These are phyloP conservation scores for Ameiurus melas DNA, from an alignment of 2,113 vertebrate species.

Conservation along the genomic window DNA sequence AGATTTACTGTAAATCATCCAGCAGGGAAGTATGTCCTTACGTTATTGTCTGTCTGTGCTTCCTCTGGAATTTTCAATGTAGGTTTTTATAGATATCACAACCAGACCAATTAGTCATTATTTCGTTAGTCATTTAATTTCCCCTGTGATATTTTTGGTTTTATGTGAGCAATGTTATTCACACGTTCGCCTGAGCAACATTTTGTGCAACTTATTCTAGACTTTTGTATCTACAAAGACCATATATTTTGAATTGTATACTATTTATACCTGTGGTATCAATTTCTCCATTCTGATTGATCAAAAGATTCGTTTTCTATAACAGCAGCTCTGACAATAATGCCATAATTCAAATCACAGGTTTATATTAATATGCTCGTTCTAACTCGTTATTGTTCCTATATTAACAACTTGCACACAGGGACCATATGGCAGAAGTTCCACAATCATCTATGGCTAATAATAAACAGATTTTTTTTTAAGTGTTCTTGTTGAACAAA, in stretches of 20 bases:
- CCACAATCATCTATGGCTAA: neutral
- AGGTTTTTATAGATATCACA: neutral
- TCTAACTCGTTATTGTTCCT: neutral
- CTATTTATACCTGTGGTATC: neutral
- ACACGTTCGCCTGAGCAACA: neutral
- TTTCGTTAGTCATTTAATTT: neutral
- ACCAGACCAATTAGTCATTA: neutral
- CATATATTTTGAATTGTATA: neutral
- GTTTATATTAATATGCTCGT: neutral
- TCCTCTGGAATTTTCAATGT: conserved; percentile 3
- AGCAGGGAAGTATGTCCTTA: neutral
- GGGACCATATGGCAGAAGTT: neutral
- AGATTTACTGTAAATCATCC: neutral
- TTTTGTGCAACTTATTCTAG: neutral
- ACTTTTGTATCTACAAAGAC: neutral
- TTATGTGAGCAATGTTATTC: neutral
- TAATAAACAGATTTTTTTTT: neutral
- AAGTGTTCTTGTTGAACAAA: neutral
- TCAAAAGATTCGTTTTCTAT: neutral
- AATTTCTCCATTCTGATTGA: neutral
- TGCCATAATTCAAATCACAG: neutral
- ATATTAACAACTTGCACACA: neutral
- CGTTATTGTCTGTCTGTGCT: neutral
- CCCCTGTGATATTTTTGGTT: neutral
- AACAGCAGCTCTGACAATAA: neutral